These are phyloP conservation scores for Leguminivora glycinivorella DNA, from an alignment of 1,140 invertebrate genomes.

Conservation along the genomic window DNA sequence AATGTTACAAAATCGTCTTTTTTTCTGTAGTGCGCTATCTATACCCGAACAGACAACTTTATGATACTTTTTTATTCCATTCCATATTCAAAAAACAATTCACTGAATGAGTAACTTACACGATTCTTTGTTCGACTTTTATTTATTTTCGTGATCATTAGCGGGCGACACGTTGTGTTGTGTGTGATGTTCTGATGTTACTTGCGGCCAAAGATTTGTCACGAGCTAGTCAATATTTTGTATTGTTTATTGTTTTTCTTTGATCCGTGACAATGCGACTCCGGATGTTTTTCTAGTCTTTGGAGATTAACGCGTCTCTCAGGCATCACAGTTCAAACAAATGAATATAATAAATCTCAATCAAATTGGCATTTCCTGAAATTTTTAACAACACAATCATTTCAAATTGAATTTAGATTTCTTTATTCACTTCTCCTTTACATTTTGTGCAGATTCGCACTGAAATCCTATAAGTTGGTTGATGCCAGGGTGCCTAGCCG, in stretches of 20 bases:
- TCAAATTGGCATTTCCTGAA: conserved; percentile 33
- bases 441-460: too few species aligned
- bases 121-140: conserved; percentile 43
- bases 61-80: conserved; percentile 13
- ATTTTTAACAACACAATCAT: background rate
- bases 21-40: background rate
- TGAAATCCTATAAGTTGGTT: too few species aligned
- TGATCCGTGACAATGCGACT: conserved; percentile 60
- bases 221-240: conserved; percentile 59
- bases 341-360: conserved; percentile 54
- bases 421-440: too few species aligned
- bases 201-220: conserved; percentile 59
- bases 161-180: conserved; percentile 41
- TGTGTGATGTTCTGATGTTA: too few species aligned
- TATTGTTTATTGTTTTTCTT: conserved; percentile 65
- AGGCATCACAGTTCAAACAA: conserved; percentile 59
- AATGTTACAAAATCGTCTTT: background rate
- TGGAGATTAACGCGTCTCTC: conserved; percentile 53
- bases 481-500: too few species aligned
- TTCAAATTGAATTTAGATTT: too few species aligned
- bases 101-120: conserved; percentile 37
- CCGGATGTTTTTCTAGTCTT: conserved; percentile 56
- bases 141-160: conserved; percentile 60
- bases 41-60: background rate
- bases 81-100: conserved; percentile 41